Conservation (phyloP, 2,888 invertebrate species). For the Diogma glabrata region DNA sequence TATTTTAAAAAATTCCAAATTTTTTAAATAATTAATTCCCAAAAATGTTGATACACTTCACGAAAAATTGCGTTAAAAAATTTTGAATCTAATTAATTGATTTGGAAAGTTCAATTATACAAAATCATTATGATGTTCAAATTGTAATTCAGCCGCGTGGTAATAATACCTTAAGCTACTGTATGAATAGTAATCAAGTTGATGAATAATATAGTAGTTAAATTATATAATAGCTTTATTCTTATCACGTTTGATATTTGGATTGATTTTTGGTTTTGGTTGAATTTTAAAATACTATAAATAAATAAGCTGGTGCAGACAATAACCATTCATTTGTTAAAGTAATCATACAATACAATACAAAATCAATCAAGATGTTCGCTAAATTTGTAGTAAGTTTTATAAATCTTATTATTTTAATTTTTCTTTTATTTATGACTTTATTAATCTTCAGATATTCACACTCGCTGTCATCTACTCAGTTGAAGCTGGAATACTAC, state of each 20-base stretch:
- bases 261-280: too few species aligned
- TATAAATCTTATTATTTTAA: not conserved
- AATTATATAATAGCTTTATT: too few species aligned
- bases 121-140: too few species aligned
- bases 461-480: conserved; percentile 26
- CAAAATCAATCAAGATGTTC: conserved; percentile 24
- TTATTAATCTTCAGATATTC: conserved; percentile 23
- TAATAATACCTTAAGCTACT: too few species aligned
- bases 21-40: too few species aligned
- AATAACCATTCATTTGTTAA: not conserved
- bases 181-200: not conserved
- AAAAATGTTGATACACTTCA: too few species aligned
- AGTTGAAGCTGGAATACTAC: conserved; percentile 29
- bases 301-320: too few species aligned
- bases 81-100: not conserved
- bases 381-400: conserved; percentile 29
- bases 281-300: too few species aligned
- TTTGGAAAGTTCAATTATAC: conserved; percentile 8
- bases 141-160: too few species aligned
- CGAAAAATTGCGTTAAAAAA: conserved; percentile 5
- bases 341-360: not conserved
- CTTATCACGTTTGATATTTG: not conserved
- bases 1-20: too few species aligned
- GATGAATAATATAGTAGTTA: too few species aligned
- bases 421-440: not conserved